Percentiles rank a stretch among this genome's conserved stretches.
Evolutionary conservation across 2,797 vertebrate genomes (phyloP).

Genomic region (Eutrigla gurnardus): DNA sequence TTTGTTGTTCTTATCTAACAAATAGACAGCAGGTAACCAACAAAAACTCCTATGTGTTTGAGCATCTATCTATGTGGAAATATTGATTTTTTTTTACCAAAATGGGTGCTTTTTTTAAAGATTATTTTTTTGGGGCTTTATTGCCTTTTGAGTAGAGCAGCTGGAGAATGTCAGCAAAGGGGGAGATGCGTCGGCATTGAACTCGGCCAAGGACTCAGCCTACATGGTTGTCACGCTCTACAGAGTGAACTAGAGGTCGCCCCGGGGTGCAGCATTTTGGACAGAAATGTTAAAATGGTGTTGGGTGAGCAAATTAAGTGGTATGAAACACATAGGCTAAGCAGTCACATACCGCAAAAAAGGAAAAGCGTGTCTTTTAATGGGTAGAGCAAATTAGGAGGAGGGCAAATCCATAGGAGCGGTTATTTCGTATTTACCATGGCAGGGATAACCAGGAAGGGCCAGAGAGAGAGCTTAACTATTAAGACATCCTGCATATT

Average conservation of each 20-base stretch:
- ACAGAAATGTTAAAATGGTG: constrained; percentile 42
- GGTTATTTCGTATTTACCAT: constrained; percentile 47
- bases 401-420: constrained; percentile 64
- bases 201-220: no score
- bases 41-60: background rate
- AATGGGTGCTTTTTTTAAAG: background rate
- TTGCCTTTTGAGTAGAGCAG: background rate
- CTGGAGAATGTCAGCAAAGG: background rate
- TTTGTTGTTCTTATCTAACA: constrained; percentile 20
- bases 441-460: constrained; percentile 46
- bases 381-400: constrained; percentile 43
- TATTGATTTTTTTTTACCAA: background rate
- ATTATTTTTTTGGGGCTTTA: background rate
- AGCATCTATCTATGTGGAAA: constrained; percentile 10
- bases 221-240: background rate
- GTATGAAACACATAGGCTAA: constrained; percentile 6
- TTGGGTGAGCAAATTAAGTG: constrained; percentile 3
- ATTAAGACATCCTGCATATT: constrained; percentile 43
- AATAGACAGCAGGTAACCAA: background rate
- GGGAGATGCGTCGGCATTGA: background rate
- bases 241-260: background rate
- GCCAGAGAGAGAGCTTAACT: constrained; percentile 53
- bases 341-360: constrained; percentile 6
- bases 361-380: constrained; percentile 24
- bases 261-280: constrained; percentile 18